phyloP scores from a whole-genome alignment of 2,888 invertebrate genomes.

The Ennomos fuscantarius region DNA sequence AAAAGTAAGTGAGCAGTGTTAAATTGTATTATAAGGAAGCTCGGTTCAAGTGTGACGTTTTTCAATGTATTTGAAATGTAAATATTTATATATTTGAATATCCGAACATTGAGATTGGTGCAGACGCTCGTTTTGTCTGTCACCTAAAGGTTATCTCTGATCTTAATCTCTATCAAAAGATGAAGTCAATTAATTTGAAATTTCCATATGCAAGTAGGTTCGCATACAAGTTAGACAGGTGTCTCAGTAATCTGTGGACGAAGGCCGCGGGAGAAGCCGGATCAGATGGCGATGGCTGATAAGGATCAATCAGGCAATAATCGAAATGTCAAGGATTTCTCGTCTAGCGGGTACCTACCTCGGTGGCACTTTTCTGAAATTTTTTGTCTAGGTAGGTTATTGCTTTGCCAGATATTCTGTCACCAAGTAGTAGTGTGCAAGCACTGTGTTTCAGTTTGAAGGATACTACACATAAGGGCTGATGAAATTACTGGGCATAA shows the following conservation, averaged over 20 bases:
- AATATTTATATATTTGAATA: not conserved
- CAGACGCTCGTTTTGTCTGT: slow-evolving; percentile 4
- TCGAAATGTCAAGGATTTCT: slow-evolving; percentile 11
- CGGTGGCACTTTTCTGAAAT: too few relatives aligned
- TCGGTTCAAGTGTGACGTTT: too few relatives aligned
- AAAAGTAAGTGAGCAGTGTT: too few relatives aligned
- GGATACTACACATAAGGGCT: too few relatives aligned
- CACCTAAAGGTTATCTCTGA: slow-evolving; percentile 24
- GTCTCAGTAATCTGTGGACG: not conserved
- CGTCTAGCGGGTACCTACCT: too few relatives aligned
- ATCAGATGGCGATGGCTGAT: slow-evolving; percentile 13
- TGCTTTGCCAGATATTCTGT: too few relatives aligned
- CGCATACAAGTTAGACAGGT: not conserved
- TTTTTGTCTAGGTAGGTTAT: too few relatives aligned
- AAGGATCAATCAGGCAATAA: slow-evolving; percentile 1
- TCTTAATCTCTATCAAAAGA: slow-evolving; percentile 19
- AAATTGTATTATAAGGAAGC: too few relatives aligned
- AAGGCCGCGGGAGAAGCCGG: slow-evolving; percentile 17
- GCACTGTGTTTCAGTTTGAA: too few relatives aligned
- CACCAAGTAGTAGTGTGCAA: too few relatives aligned
- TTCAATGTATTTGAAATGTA: too few relatives aligned
- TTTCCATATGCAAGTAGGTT: slow-evolving; percentile 19
- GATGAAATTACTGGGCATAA: too few relatives aligned
- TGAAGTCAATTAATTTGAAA: slow-evolving; percentile 20
- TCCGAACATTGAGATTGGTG: not conserved